Conservation (phyloP, 2,797 vertebrate species). For the Acanthornis magna region DNA sequence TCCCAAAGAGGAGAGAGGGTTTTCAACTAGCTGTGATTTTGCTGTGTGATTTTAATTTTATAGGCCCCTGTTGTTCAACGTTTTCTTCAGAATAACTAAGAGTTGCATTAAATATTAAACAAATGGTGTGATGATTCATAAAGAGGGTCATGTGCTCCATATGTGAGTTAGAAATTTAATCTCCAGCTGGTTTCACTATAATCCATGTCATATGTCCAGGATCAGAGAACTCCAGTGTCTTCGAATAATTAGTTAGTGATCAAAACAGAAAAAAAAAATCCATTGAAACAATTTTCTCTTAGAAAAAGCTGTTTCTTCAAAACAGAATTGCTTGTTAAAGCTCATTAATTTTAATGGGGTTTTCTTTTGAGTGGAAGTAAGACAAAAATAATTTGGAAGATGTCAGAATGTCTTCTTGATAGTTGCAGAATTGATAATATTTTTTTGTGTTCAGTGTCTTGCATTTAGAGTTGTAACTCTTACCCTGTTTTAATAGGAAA, state of each 20-base stretch:
- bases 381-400: slow-evolving; percentile 33
- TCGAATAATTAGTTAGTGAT: slow-evolving; percentile 46
- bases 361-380: background rate
- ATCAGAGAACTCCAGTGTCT: slow-evolving; percentile 52
- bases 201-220: slow-evolving; percentile 44
- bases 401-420: slow-evolving; percentile 11
- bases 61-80: slow-evolving; percentile 22
- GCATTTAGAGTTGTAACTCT: background rate
- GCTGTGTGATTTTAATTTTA: slow-evolving; percentile 54
- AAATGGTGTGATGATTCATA: slow-evolving; percentile 63
- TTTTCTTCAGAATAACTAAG: slow-evolving; percentile 51
- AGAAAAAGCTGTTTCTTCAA: slow-evolving; percentile 20
- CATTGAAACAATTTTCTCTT: slow-evolving; percentile 21
- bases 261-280: slow-evolving; percentile 33
- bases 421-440: background rate
- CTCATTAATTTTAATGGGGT: slow-evolving; percentile 16
- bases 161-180: slow-evolving; percentile 61
- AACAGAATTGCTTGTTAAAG: slow-evolving; percentile 34
- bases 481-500: background rate
- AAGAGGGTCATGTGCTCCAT: slow-evolving; percentile 61
- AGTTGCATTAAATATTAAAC: slow-evolving; percentile 64
- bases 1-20: slow-evolving; percentile 6
- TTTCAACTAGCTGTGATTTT: slow-evolving; percentile 42
- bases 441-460: background rate
- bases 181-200: slow-evolving; percentile 63